Percentiles rank a stretch among this genome's conserved stretches.
Evolutionary conservation across 1,140 invertebrate species (phyloP).

Genomic region (Idris sp.): DNA sequence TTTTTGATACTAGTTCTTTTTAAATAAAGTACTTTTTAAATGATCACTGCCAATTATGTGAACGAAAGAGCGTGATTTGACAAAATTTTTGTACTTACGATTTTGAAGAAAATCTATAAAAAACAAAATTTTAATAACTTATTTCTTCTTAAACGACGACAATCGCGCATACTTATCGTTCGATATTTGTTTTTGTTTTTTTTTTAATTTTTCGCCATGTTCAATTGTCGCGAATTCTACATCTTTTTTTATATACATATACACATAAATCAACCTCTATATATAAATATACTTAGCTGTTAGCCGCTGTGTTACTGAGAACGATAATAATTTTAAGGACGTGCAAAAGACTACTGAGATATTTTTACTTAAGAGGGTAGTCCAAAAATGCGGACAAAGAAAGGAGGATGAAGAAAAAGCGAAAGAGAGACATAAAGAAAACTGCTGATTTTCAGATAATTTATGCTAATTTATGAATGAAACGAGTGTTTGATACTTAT

Average conservation of each 20-base stretch:
- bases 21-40: slow-evolving; percentile 26
- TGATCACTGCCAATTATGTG: slow-evolving; percentile 45
- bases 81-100: slow-evolving; percentile 52
- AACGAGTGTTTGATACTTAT: slow-evolving; percentile 54
- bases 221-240: slow-evolving; percentile 25
- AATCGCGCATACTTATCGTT: slow-evolving; percentile 57
- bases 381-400: slow-evolving; percentile 18
- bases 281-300: slow-evolving; percentile 58
- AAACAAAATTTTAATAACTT: too few relatives aligned
- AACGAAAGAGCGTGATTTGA: slow-evolving; percentile 30
- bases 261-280: slow-evolving; percentile 47
- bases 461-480: slow-evolving; percentile 55
- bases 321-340: slow-evolving; percentile 57
- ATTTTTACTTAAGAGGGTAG: slow-evolving; percentile 55
- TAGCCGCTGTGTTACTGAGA: slow-evolving; percentile 61
- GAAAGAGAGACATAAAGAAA: slow-evolving; percentile 8
- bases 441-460: slow-evolving; percentile 22
- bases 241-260: slow-evolving; percentile 56
- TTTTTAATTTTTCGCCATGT: slow-evolving; percentile 44
- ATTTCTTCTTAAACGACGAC: slow-evolving; percentile 22
- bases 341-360: slow-evolving; percentile 56
- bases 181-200: too few relatives aligned
- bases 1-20: slow-evolving; percentile 49
- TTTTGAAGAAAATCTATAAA: too few relatives aligned
- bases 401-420: not conserved